A percentile compares a stretch with the other conserved stretches of the same genome.
Evolutionary conservation across 2,113 vertebrate genomes (phyloP).

Genomic region (Corydoras maculifer): DNA sequence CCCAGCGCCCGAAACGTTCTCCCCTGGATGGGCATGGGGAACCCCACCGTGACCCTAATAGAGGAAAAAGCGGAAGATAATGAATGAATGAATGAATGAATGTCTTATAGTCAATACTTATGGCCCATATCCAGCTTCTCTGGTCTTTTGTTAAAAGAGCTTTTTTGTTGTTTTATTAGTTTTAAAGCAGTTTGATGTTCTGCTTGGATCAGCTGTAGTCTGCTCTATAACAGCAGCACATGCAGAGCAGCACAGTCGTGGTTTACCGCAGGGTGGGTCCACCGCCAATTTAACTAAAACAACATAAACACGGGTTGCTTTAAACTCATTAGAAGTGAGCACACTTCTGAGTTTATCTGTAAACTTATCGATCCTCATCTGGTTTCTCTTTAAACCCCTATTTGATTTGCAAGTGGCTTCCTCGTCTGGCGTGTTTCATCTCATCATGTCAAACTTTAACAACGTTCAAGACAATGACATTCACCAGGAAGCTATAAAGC

Average conservation of each 20-base stretch:
- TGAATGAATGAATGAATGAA: too few relatives aligned
- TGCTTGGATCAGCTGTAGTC: slow-evolving; percentile 1
- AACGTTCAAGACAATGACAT: neutral
- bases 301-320: slow-evolving; percentile 20
- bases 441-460: slow-evolving; percentile 18
- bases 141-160: too few relatives aligned
- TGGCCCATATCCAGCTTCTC: too few relatives aligned
- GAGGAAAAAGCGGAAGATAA: too few relatives aligned
- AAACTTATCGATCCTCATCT: slow-evolving; percentile 2
- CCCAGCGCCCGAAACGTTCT: too few relatives aligned
- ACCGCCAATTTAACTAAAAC: slow-evolving; percentile 50
- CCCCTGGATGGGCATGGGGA: too few relatives aligned
- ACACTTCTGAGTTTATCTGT: neutral
- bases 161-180: neutral
- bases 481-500: slow-evolving; percentile 5
- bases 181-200: neutral
- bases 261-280: slow-evolving; percentile 66
- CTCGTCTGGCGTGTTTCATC: slow-evolving; percentile 2
- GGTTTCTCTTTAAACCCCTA: neutral
- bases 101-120: too few relatives aligned
- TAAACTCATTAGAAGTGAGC: neutral
- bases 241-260: slow-evolving; percentile 29
- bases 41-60: too few relatives aligned
- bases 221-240: slow-evolving; percentile 1
- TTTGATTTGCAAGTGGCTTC: slow-evolving; percentile 27